Base-by-base conservation (phyloP, 2,888 invertebrate genomes). In the Cyrtodaria siliqua region DNA sequence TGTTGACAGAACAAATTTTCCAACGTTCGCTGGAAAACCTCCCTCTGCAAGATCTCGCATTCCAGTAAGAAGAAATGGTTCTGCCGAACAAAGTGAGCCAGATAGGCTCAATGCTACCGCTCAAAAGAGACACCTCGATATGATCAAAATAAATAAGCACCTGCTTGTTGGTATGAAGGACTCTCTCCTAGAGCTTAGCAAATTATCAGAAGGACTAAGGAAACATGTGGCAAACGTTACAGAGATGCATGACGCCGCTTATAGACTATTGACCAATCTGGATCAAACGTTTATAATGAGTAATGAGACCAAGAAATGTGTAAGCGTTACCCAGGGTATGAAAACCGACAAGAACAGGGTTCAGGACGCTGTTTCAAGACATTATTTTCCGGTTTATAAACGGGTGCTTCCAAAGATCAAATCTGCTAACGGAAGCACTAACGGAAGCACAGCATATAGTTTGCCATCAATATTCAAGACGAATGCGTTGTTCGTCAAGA, bases 81-180 rank as follows among this genome's bases (percentile, higher is more conserved):
- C 12, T 33, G 12, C 12, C 33, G 33, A 12, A 33, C 33, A 33
- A 33, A 4, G 4, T 33, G 33, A 33, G 4, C 33, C 33, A 33
- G 33, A 33, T 12, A 33, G 4, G 33, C 6, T 8, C 33, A 8
- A 4, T 33, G 12, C 12, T 4, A 33, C 4, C 33, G 33, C 12
- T 8, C 33, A 33, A 12, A 33, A 33, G 12, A 33, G 4, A 4
- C 4, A 12, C 33, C 4, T 33, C 33, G 33, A 33, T 33, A 4
- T 4, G 12, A 33, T 33, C 4, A 33, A 33, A 12, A 33, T 33
- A 12, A 33, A 33, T 12, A 33, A 33, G 12, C 33, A 33, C 12
- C 33, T 33, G 6, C 33, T 33, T 4, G 33, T 12, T 33, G 12
- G 12, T 47, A 64, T 64, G 64, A 64, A 47, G 24, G 47, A 64